Evolutionary conservation across 1,140 invertebrate species (phyloP).

Genomic region (Popillia japonica): DNA sequence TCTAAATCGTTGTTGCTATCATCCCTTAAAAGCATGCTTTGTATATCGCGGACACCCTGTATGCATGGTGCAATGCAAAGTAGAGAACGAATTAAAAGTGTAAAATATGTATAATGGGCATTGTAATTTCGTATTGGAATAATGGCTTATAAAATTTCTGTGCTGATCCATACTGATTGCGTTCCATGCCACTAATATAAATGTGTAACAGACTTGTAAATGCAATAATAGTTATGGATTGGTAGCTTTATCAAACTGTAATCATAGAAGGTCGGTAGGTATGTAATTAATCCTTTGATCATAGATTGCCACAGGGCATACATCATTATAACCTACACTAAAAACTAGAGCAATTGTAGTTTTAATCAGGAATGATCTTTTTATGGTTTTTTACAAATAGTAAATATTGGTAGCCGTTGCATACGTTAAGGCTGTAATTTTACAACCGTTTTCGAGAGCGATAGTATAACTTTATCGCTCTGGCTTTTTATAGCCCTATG

Average conservation of each 20-base stretch:
- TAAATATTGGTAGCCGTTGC: not conserved
- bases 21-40: too few species aligned
- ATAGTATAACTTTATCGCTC: not conserved
- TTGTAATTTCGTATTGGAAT: too few species aligned
- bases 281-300: conserved; percentile 20
- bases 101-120: too few species aligned
- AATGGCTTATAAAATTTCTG: too few species aligned
- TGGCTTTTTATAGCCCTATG: not conserved
- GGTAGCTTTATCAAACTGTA: not conserved
- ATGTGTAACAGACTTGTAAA: conserved; percentile 9
- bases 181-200: too few species aligned
- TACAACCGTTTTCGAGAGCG: not conserved
- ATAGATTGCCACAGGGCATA: not conserved
- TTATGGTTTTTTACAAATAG: not conserved
- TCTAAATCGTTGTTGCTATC: too few species aligned
- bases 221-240: conserved; percentile 1
- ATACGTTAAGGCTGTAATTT: not conserved
- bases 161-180: too few species aligned
- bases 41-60: too few species aligned
- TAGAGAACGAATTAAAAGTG: too few species aligned
- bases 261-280: not conserved
- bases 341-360: not conserved
- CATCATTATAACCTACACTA: not conserved
- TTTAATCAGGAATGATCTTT: not conserved
- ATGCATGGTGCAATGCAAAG: too few species aligned